Conservation (phyloP, 2,797 vertebrate genomes). For the Lacerta bilineata region DNA sequence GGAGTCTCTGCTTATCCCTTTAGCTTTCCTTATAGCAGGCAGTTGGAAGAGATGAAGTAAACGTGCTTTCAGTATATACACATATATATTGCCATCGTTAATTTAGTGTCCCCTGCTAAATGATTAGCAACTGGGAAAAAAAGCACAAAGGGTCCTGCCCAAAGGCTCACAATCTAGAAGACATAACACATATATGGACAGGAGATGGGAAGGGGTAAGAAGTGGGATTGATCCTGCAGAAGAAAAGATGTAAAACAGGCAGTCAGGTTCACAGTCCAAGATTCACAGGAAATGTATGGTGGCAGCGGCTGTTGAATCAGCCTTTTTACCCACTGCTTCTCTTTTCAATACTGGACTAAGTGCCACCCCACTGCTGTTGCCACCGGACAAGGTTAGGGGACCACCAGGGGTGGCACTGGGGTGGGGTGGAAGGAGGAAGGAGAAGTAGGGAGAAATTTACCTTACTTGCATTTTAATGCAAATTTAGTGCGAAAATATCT, state of each 20-base stretch:
- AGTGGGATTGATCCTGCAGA: neutral
- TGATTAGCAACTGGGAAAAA: neutral
- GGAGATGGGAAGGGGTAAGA: neutral
- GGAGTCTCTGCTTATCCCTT: neutral
- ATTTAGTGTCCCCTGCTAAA: neutral
- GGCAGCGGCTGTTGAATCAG: too few species aligned
- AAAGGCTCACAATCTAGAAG: slow-evolving; percentile 16
- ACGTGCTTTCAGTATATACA: neutral
- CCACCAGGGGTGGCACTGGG: too few species aligned
- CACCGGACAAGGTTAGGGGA: too few species aligned
- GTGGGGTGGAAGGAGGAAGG: too few species aligned
- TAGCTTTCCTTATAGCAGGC: neutral
- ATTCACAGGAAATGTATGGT: neutral
- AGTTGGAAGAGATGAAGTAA: neutral
- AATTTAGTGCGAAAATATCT: too few species aligned
- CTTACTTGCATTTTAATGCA: too few species aligned
- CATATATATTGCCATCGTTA: neutral
- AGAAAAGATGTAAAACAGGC: neutral
- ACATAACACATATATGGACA: neutral
- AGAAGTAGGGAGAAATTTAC: too few species aligned
- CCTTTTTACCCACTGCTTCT: too few species aligned
- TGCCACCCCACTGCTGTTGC: too few species aligned
- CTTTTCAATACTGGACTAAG: too few species aligned
- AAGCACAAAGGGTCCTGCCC: neutral
- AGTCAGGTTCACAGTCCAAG: neutral